Evolutionary conservation across 2,888 invertebrate genomes (phyloP).

Genomic region (Xanthorhoe designata): DNA sequence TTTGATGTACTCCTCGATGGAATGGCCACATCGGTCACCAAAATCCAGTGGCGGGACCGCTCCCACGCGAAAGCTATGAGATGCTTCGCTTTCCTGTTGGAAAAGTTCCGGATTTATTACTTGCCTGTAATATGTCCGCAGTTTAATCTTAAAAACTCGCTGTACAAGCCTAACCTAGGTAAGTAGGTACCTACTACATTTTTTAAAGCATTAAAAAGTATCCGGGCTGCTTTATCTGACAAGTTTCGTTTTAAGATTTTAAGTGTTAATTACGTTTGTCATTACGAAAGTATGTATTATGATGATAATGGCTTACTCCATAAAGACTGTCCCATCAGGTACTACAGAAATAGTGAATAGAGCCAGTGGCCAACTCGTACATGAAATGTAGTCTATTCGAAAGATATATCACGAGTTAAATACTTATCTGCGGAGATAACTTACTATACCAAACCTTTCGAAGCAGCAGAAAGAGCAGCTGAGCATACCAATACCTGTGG

Average conservation of each 20-base stretch:
- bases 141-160: constrained; percentile 91
- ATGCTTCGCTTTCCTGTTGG: constrained; percentile 95
- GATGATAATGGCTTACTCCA: not conserved
- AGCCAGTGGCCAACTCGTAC: too few species aligned
- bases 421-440: not conserved
- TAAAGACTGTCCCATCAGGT: not conserved
- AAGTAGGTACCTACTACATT: constrained; percentile 69
- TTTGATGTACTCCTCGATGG: constrained; percentile 95
- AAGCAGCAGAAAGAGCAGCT: too few species aligned
- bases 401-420: too few species aligned
- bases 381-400: too few species aligned
- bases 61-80: constrained; percentile 91
- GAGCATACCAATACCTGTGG: too few species aligned
- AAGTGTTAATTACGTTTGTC: not conserved
- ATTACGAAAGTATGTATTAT: not conserved
- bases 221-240: not conserved
- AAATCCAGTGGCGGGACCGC: constrained; percentile 96
- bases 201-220: not conserved
- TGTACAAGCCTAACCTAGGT: constrained; percentile 93
- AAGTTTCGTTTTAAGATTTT: not conserved
- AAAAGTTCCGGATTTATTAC: constrained; percentile 96
- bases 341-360: not conserved
- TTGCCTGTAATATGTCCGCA: constrained; percentile 95
- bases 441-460: too few species aligned
- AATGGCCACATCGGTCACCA: constrained; percentile 96